Conservation (phyloP, 92 coral and sea anemone species). For the Phymanthus crucifer region DNA sequence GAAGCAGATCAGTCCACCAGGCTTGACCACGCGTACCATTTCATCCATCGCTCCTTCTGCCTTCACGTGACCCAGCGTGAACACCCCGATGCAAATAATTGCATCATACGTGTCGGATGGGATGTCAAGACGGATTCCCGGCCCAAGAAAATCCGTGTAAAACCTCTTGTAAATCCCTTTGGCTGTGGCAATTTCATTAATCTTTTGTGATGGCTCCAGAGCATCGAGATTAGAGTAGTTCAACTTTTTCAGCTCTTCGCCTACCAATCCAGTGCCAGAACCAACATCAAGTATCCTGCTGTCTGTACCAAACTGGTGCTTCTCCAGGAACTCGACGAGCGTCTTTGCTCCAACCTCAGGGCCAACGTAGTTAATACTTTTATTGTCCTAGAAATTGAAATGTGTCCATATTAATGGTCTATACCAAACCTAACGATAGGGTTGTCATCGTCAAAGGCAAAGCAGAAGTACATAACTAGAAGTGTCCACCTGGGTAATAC, state of each 20-base stretch:
- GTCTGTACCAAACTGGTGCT: slow-evolving; percentile 33
- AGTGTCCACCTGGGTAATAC: too few relatives aligned
- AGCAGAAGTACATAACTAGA: too few relatives aligned
- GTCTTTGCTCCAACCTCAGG: slow-evolving; percentile 67
- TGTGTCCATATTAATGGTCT: too few relatives aligned
- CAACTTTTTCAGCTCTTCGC: too few relatives aligned
- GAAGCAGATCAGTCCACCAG: too few relatives aligned
- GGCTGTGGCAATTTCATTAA: slow-evolving; percentile 61
- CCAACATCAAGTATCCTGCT: slow-evolving; percentile 83
- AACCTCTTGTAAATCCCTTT: slow-evolving; percentile 61
- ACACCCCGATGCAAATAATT: slow-evolving; percentile 78
- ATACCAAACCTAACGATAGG: too few relatives aligned
- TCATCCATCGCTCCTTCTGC: too few relatives aligned
- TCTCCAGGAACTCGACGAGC: slow-evolving; percentile 54
- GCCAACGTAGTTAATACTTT: slow-evolving; percentile 79
- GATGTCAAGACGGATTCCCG: slow-evolving; percentile 42
- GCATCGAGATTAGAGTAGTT: slow-evolving; percentile 77
- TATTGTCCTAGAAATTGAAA: too few relatives aligned
- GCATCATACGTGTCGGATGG: slow-evolving; percentile 69
- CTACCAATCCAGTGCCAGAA: too few relatives aligned
- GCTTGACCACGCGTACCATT: too few relatives aligned
- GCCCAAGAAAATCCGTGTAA: slow-evolving; percentile 48
- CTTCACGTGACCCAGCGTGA: slow-evolving; percentile 66
- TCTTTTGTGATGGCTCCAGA: slow-evolving; percentile 66
- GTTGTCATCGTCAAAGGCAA: too few relatives aligned